Evolutionary conservation across 2,113 vertebrate species (phyloP).

Genomic region (Sinocyclocheilus anshuiensis): DNA sequence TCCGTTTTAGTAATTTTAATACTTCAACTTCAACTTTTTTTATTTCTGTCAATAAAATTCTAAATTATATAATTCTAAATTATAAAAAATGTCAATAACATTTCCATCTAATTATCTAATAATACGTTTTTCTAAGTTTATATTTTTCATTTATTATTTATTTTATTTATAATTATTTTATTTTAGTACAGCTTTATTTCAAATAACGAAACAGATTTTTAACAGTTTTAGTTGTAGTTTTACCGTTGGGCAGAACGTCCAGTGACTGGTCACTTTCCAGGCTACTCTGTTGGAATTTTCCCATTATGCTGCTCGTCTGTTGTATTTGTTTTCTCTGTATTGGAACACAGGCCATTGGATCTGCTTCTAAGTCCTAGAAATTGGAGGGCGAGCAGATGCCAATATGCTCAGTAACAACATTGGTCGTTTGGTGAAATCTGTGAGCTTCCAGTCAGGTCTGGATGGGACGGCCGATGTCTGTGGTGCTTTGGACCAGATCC

Average conservation of each 20-base stretch:
- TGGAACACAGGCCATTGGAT: conserved; percentile 41
- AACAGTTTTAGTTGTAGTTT: background rate
- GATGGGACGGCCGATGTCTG: conserved; percentile 48
- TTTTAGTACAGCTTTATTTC: too few relatives aligned
- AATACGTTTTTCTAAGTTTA: too few relatives aligned
- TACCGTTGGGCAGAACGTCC: background rate
- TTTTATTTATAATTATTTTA: too few relatives aligned
- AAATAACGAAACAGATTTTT: too few relatives aligned
- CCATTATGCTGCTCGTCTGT: background rate
- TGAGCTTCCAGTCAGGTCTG: conserved; percentile 56
- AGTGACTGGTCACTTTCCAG: background rate
- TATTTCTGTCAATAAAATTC: too few relatives aligned
- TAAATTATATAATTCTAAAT: too few relatives aligned
- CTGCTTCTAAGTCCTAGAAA: conserved; percentile 66
- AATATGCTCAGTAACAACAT: conserved; percentile 65
- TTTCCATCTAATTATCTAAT: too few relatives aligned
- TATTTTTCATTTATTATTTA: too few relatives aligned
- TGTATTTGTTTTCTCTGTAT: background rate
- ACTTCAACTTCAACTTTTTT: too few relatives aligned
- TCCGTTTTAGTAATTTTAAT: too few relatives aligned
- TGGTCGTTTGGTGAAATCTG: conserved; percentile 59
- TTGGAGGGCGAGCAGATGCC: conserved; percentile 67
- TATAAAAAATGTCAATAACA: too few relatives aligned
- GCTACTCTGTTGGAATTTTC: background rate
- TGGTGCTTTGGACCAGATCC: conserved; percentile 62